These are phyloP conservation scores for Camelus bactrianus DNA, from an alignment of 2,113 vertebrate species.

Conservation along the genomic window DNA sequence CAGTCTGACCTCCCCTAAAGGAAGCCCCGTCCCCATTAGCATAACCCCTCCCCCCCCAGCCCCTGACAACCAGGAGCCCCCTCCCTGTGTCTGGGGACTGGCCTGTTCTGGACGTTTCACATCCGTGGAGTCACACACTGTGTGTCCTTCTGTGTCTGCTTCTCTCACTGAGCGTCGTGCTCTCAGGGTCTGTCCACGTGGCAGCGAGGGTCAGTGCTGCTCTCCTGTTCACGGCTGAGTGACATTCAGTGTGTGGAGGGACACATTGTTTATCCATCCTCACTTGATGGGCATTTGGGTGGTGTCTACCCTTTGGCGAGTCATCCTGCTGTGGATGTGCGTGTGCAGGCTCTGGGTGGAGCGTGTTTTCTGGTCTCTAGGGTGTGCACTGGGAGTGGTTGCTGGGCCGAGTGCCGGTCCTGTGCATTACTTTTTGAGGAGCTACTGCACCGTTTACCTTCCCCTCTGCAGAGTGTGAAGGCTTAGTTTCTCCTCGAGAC, in stretches of 20 bases:
- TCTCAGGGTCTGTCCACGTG: neutral
- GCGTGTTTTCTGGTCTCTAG: neutral
- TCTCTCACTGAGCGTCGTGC: neutral
- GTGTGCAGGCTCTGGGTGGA: neutral
- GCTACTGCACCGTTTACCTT: neutral
- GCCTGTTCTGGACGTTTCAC: neutral
- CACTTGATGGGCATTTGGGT: neutral
- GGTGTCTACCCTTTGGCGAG: neutral
- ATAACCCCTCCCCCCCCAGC: too few relatives aligned
- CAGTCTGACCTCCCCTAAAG: neutral
- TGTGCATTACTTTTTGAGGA: neutral
- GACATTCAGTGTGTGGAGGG: fast-evolving
- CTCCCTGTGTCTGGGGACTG: neutral
- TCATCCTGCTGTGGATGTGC: too few relatives aligned
- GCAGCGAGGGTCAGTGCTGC: neutral
- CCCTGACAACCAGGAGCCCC: neutral
- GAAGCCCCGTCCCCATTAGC: neutral
- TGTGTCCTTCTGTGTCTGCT: neutral
- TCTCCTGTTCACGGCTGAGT: fast-evolving
- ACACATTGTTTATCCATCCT: neutral
- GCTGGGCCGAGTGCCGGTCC: neutral
- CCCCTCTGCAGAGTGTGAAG: neutral
- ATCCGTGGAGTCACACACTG: fast-evolving
- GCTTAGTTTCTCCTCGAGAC: neutral
- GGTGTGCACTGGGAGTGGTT: neutral